Percentiles rank a stretch among this genome's conserved stretches.
These are phyloP conservation scores for Ornithorhynchus anatinus DNA, from an alignment of 2,113 vertebrate genomes.

Conservation along the genomic window DNA sequence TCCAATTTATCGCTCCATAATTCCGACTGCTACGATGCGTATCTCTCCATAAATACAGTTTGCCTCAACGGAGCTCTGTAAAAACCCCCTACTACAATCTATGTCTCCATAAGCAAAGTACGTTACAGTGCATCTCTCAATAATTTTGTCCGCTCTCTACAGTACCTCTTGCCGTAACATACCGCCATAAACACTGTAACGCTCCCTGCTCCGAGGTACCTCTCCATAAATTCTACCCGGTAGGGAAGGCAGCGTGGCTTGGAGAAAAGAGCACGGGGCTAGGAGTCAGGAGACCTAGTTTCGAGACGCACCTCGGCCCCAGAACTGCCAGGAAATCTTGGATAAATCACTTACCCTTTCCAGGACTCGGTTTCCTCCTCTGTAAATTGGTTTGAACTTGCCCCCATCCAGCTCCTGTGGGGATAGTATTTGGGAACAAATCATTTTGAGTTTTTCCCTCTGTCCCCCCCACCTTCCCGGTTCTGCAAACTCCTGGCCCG, in stretches of 20 bases:
- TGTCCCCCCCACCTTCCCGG: too few relatives aligned
- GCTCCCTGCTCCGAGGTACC: background rate
- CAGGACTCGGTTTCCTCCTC: background rate
- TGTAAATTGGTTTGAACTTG: background rate
- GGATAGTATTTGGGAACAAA: background rate
- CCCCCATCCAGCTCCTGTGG: background rate
- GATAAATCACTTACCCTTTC: background rate
- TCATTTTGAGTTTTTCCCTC: background rate
- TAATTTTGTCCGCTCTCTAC: background rate
- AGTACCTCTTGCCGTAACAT: background rate
- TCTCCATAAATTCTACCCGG: background rate
- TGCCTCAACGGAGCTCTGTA: constrained; percentile 36
- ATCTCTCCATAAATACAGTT: too few relatives aligned
- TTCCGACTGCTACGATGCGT: too few relatives aligned
- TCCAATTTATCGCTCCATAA: too few relatives aligned
- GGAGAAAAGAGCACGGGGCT: background rate
- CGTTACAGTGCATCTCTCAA: too few relatives aligned
- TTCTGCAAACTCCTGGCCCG: background rate
- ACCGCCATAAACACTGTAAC: background rate
- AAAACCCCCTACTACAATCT: constrained; percentile 21
- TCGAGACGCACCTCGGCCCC: background rate
- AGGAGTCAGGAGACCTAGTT: background rate
- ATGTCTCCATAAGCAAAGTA: background rate
- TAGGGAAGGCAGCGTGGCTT: background rate
- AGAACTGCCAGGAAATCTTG: background rate